These are phyloP conservation scores for Morelia viridis DNA, from an alignment of 2,797 vertebrate species.

Conservation along the genomic window DNA sequence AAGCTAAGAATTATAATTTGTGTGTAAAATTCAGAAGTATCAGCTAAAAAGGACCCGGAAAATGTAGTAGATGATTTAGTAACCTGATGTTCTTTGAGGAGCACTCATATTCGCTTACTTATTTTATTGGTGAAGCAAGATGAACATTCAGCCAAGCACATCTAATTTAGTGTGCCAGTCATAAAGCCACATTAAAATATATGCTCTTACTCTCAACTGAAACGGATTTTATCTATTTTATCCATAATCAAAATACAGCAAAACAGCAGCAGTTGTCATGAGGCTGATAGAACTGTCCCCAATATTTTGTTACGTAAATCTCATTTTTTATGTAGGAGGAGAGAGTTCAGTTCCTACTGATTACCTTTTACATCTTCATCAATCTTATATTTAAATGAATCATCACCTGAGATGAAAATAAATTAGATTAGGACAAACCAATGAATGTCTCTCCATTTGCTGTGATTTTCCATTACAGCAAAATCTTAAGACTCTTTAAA, in stretches of 20 bases:
- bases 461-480: neutral
- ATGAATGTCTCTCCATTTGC: neutral
- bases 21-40: neutral
- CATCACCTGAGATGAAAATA: neutral
- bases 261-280: neutral
- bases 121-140: neutral
- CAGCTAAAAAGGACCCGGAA: neutral
- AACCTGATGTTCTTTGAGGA: neutral
- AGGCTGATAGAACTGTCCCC: neutral
- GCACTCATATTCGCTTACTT: neutral
- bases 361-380: neutral
- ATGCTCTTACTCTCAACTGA: conserved; percentile 1
- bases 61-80: neutral
- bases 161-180: conserved; percentile 2
- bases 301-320: neutral
- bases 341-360: neutral
- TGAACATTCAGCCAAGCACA: neutral
- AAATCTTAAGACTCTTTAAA: neutral
- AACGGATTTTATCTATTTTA: neutral
- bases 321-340: neutral
- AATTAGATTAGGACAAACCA: neutral
- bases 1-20: neutral
- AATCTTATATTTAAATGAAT: neutral
- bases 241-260: neutral
- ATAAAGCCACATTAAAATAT: fast-evolving